These are phyloP conservation scores for Megathymus violae DNA, from an alignment of 1,140 invertebrate species.

Conservation along the genomic window DNA sequence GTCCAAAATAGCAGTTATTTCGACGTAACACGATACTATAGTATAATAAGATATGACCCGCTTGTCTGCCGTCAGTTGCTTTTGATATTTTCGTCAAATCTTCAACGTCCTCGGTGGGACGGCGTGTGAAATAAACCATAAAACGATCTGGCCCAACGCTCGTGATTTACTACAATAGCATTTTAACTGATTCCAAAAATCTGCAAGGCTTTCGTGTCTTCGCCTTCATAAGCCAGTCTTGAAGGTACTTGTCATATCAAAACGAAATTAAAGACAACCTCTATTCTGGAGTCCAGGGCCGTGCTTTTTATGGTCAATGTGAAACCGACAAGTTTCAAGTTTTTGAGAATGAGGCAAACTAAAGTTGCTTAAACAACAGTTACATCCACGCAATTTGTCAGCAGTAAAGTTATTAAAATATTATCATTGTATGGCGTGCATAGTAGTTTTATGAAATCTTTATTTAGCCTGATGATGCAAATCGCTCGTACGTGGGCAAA, in stretches of 20 bases:
- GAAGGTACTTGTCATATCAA: constrained; percentile 46
- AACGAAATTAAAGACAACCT: constrained; percentile 52
- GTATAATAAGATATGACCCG: constrained; percentile 40
- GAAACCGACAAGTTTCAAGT: constrained; percentile 63
- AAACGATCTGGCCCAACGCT: constrained; percentile 41
- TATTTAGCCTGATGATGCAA: constrained; percentile 15
- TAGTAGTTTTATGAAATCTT: constrained; percentile 11
- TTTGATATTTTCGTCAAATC: constrained; percentile 70
- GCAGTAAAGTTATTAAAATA: constrained; percentile 31
- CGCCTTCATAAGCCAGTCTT: constrained; percentile 39
- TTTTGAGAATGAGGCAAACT: constrained; percentile 52
- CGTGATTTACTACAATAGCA: constrained; percentile 35
- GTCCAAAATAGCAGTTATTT: constrained; percentile 31
- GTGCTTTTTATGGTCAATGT: constrained; percentile 61
- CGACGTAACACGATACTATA: constrained; percentile 54
- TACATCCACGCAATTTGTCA: constrained; percentile 36
- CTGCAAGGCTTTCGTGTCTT: neutral
- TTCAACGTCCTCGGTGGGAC: constrained; percentile 38
- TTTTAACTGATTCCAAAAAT: constrained; percentile 2
- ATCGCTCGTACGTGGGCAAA: constrained; percentile 30
- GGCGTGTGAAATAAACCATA: constrained; percentile 62
- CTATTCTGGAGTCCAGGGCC: constrained; percentile 39
- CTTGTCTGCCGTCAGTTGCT: constrained; percentile 58
- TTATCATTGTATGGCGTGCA: constrained; percentile 2
- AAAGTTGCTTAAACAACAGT: constrained; percentile 34